Conservation (phyloP, 2,113 vertebrate species). For the Sisor rabdophorus region DNA sequence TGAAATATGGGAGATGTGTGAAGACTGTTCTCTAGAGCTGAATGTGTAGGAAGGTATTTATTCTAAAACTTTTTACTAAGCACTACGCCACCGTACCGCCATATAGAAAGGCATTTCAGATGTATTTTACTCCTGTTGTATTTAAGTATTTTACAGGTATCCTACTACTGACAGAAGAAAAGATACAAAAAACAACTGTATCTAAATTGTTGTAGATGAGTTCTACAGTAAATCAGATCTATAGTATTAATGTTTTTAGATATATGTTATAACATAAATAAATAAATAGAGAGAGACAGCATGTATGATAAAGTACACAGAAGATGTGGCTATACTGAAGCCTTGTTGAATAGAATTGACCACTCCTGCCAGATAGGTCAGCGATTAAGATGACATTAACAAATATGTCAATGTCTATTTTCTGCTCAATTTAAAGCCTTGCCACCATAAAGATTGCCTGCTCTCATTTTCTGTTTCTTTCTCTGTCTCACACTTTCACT, state of each 20-base stretch:
- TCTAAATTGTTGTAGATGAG: background rate
- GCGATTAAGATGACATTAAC: slow-evolving; percentile 63
- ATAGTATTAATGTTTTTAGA: background rate
- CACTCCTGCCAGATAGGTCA: slow-evolving; percentile 46
- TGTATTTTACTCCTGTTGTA: no score
- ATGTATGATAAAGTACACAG: background rate
- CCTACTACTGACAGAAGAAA: background rate
- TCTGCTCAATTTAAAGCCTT: slow-evolving; percentile 69
- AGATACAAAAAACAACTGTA: background rate
- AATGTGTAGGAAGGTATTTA: background rate
- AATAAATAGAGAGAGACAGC: no score
- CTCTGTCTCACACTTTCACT: no score
- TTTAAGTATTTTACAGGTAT: background rate
- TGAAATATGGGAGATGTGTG: background rate
- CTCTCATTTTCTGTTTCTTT: slow-evolving; percentile 28
- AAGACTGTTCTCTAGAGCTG: background rate
- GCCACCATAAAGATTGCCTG: slow-evolving; percentile 58
- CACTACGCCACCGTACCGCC: no score
- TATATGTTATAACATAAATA: background rate
- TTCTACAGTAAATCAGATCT: background rate
- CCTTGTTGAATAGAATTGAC: slow-evolving; percentile 39
- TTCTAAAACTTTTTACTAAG: no score
- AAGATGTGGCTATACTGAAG: slow-evolving; percentile 28
- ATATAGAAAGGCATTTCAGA: background rate
- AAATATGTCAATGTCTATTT: slow-evolving; percentile 71